Evolutionary conservation across 2,888 invertebrate species (phyloP), one percentile per base, ranked within the genome.

Genomic region (Oxycera nigricornis): DNA sequence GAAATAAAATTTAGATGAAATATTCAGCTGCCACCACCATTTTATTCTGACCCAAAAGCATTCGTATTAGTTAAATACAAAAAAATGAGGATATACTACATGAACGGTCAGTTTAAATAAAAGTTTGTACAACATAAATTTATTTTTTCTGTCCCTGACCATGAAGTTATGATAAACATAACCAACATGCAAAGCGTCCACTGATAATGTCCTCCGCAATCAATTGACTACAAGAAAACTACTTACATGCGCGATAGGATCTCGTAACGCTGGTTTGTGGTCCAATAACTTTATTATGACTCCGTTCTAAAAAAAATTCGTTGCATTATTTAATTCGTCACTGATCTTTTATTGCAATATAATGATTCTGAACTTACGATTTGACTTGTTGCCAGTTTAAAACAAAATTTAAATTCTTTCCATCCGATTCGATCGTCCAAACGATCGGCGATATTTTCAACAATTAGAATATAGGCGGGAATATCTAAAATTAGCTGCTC

Each of bases 401-500:
- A 88, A 79, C 88, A 89, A 81, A 89, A 89, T 79, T 89, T 89
- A 80, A 89, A 89, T 79, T 89, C 89, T 73, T 87, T 86, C 88
- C 89, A 89, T 76, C 89, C 89, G 73, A 89, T 83, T 79, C 89
- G 88, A 76, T 90, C 90, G 79, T 91, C 90, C 77, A 90, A 85
- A 20, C 89, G 89, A 76, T 88, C 86, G 62, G 88, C 88, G 22
- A 90, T 84, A 81, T 90, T 90, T 82, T 91, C 90, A 75, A 91
- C 83, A 55, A 89, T 86, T 70, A 88, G 82, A 77, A 90, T 84
- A 81, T 90, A 89, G 22, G 89, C 86, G 2, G 90, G 90, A 76
- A 91, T 86, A 81, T 91, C 90, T 80, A 90, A 88, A 73, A 90
- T 87, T 7, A 90, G 82, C 79, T 89, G 89, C 78, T 90, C 90